Conservation (phyloP, 1,140 invertebrate species). For the Stratiolaelaps scimitus region DNA sequence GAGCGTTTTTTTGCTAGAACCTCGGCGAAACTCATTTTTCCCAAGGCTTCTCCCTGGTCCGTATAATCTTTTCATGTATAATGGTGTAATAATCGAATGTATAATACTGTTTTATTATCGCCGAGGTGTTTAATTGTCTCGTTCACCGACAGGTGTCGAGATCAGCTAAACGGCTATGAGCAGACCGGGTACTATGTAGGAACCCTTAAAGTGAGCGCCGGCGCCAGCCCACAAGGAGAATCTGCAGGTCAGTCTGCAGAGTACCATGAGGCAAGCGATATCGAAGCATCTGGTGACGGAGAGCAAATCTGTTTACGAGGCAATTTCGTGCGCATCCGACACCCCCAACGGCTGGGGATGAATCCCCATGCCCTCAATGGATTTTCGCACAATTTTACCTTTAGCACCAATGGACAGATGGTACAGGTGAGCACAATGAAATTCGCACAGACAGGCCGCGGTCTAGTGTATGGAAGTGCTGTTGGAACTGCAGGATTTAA, state of each 20-base stretch:
- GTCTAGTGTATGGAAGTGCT: neutral
- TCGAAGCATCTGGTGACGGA: neutral
- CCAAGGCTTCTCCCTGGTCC: too few relatives aligned
- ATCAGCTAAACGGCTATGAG: neutral
- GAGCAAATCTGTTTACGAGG: neutral
- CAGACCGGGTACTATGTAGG: constrained; percentile 11
- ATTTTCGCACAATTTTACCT: constrained; percentile 5
- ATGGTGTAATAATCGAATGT: too few relatives aligned
- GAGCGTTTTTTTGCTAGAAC: too few relatives aligned
- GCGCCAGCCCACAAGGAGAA: too few relatives aligned
- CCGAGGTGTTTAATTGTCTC: too few relatives aligned
- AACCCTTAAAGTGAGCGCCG: neutral
- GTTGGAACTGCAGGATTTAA: constrained; percentile 1
- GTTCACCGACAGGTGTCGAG: neutral
- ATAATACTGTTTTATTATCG: too few relatives aligned
- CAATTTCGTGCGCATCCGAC: constrained; percentile 22
- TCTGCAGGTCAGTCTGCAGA: too few relatives aligned
- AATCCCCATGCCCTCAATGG: neutral
- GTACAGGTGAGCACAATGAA: neutral
- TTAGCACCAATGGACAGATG: constrained; percentile 5
- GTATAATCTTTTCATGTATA: too few relatives aligned
- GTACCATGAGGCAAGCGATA: too few relatives aligned
- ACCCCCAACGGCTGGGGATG: neutral
- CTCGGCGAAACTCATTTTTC: too few relatives aligned
- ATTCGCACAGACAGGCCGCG: neutral